These are phyloP conservation scores for Agrotis segetum DNA, from an alignment of 2,888 invertebrate genomes.

Conservation along the genomic window DNA sequence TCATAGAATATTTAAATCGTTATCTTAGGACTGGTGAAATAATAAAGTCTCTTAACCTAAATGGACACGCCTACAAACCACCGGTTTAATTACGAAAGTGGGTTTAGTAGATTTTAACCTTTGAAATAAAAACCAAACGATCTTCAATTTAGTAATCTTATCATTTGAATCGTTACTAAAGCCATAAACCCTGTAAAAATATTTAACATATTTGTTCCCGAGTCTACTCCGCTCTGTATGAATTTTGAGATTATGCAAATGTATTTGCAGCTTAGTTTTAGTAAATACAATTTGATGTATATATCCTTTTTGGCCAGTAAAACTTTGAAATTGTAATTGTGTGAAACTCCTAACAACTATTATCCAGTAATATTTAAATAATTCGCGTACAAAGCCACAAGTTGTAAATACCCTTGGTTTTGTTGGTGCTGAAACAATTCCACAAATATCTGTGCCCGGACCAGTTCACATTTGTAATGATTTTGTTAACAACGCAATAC, in stretches of 20 bases:
- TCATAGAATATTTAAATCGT: constrained; percentile 52
- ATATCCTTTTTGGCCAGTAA: constrained; percentile 48
- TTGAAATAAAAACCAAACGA: constrained; percentile 30
- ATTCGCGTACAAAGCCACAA: constrained; percentile 43
- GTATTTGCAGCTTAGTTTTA: constrained; percentile 55
- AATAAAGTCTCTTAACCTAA: constrained; percentile 49
- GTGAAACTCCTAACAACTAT: constrained; percentile 50
- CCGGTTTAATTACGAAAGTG: constrained; percentile 48
- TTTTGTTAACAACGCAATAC: constrained; percentile 53
- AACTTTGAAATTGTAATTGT: constrained; percentile 53
- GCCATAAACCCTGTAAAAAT: constrained; percentile 31
- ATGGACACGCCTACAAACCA: constrained; percentile 35
- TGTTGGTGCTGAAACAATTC: constrained; percentile 35
- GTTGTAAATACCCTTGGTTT: constrained; percentile 51
- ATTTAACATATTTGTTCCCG: constrained; percentile 41
- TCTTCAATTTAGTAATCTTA: constrained; percentile 15
- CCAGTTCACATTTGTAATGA: constrained; percentile 57
- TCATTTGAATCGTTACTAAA: constrained; percentile 26
- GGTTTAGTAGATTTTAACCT: constrained; percentile 30
- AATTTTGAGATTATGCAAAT: constrained; percentile 57
- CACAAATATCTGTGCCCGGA: constrained; percentile 47
- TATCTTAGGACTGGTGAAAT: constrained; percentile 41
- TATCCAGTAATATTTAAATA: constrained; percentile 50
- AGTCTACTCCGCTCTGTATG: constrained; percentile 21
- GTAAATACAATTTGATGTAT: constrained; percentile 55